Conservation (phyloP, 2,797 vertebrate species). For the Pipistrellus pipistrellus region DNA sequence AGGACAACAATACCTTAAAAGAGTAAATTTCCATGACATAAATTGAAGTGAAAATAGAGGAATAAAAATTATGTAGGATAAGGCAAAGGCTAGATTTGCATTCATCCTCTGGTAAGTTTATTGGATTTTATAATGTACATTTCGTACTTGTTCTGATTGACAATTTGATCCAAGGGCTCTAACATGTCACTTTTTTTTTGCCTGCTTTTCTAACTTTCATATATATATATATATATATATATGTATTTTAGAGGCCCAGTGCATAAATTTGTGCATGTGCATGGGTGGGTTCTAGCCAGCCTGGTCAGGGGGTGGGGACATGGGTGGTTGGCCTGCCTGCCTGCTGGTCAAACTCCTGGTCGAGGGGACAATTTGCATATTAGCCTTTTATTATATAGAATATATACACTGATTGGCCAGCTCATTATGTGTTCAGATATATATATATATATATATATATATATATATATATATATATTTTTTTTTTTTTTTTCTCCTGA, state of each 20-base stretch:
- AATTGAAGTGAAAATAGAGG: not conserved
- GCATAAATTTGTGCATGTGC: too few species aligned
- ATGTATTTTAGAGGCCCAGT: not conserved
- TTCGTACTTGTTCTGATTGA: not conserved
- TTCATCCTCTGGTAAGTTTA: not conserved
- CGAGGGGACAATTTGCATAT: too few species aligned
- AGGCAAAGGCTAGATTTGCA: not conserved
- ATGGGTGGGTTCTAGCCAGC: too few species aligned
- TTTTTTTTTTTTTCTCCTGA: too few species aligned
- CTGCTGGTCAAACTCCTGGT: too few species aligned
- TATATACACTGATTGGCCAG: too few species aligned
- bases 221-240: not conserved
- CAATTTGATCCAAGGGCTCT: not conserved
- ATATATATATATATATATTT: too few species aligned
- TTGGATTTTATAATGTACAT: not conserved
- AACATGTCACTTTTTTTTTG: not conserved
- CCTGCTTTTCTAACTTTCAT: not conserved
- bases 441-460: too few species aligned
- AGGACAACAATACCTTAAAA: not conserved
- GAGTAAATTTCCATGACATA: not conserved
- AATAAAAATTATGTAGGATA: not conserved
- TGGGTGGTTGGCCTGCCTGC: too few species aligned
- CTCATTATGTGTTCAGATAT: too few species aligned
- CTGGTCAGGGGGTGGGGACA: too few species aligned
- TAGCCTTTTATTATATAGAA: too few species aligned